Evolutionary conservation across 2,888 invertebrate genomes (phyloP), one percentile per base, ranked within the genome.

Genomic region (Cremastobaeus sp.): DNA sequence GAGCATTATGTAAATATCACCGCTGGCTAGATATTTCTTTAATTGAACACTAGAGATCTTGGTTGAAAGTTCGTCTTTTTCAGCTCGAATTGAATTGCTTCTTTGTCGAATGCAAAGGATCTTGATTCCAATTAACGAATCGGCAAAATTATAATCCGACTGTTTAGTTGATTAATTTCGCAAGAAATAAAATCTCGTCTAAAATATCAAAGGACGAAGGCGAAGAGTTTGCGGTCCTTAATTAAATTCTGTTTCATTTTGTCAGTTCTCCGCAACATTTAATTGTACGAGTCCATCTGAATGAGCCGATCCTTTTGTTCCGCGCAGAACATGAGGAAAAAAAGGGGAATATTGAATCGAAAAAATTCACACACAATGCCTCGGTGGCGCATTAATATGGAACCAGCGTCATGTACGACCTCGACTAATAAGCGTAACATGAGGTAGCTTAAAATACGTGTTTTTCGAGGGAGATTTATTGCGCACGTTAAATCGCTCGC

Each of bases 371-470:
- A 30, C 21, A 35, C 30, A 60, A 48, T 45, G 41, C 11, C 15
- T 17, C 34, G 17, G 43, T 57, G 12, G 47, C 20, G 21, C 32
- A 69, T 69, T 54, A 45, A 60, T 54, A 37, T 54, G 25, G 54
- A 48, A 54, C 12, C 21, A 32, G 25, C 32, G 15, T 28, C 32
- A 3, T 55, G 45, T 59, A 65, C 43, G 45, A 57, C 47, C 39
- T 39, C 52, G 43, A 48, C 59, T 69, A 69, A 69, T 69, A 54
- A 62, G 54, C 69, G 69, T 73, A 73, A 62, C 55, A 52, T 68
- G 52, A 68, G 73, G 68, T 73, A 73, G 68, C 73, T 48, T 52
- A 45, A 57, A 68, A 73, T 52, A 68, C 45, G 32, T 72, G 66
- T 69, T 72, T 66, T 41, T 43, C 57, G 32, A 48, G 37, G 45